Base-by-base conservation (phyloP, 1,140 invertebrate species). In the Trachymyrmex cornetzi region DNA sequence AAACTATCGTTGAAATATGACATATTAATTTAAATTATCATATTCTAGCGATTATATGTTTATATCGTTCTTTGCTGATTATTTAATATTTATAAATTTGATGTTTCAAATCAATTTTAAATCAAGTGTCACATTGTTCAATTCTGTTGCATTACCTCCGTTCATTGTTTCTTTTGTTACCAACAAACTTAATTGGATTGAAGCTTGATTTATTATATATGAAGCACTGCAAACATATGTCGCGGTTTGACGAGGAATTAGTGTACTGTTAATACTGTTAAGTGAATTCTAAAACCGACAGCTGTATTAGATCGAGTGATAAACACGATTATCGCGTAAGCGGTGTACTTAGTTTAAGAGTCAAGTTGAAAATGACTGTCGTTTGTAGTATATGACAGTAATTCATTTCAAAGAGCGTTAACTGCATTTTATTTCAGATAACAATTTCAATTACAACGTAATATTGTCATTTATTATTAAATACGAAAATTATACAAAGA, bases 291-390 rank as follows among this genome's bases (percentile, higher is more conserved):
- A 38, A 77, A 48, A 48, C 30, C 27, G 12, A 34, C 12, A 61
- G 6, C 16, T 38, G 16, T 63, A 61, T 44, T 30, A 77, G 16
- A 64, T 77, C 38, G 19, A 30, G 55, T 55, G 22, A 48, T 64
- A 64, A 61, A 61, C 22, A 61, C n/a, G 55, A 61, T 77, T 77
- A 77, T 77, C 55, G 22, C 11, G 34, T 44, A 57, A 34, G 19
- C 16, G 74, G n/a, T 61, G 74, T 27, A 27, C 9, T 61, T 44
- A 19, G 14, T 77, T 77, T 77, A 19, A 59, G 14, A 59, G 30
- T 59, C 7, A 77, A 77, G 11, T 64, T 50, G 6, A n/a, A 22
- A 67, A 48, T 34, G 30, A 16, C 24, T 27, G 5, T 30, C 19
- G 14, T 5, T 38, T 11, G 14, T 12, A 63, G 9, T 12, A 63